These are phyloP conservation scores for Trissolcus japonicus DNA, from an alignment of 2,888 invertebrate genomes.

Conservation along the genomic window DNA sequence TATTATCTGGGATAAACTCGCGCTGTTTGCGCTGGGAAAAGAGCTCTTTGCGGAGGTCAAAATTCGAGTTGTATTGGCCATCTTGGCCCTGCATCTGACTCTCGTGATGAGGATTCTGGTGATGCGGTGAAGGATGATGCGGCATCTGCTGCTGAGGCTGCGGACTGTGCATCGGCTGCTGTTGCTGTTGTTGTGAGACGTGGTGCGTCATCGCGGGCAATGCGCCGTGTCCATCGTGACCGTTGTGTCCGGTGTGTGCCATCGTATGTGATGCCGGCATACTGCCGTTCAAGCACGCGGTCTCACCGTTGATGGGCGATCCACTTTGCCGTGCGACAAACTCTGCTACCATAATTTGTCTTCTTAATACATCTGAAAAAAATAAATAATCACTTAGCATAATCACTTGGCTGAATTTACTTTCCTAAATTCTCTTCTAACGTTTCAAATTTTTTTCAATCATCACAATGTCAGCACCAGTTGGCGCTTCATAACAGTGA, in stretches of 20 bases:
- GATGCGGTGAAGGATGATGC: conserved; percentile 63
- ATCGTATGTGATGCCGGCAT: conserved; percentile 74
- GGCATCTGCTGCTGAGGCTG: conserved; percentile 58
- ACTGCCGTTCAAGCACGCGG: conserved; percentile 79
- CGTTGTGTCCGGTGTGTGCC: conserved; percentile 71
- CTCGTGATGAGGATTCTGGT: conserved; percentile 67
- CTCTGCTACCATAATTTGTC: conserved; percentile 89
- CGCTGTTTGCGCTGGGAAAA: conserved; percentile 95
- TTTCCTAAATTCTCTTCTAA: background rate
- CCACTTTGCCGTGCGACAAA: conserved; percentile 86
- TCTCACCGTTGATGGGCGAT: conserved; percentile 83
- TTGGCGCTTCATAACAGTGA: background rate
- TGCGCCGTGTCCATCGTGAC: conserved; percentile 70
- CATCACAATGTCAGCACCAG: too few species aligned
- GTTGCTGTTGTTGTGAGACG: conserved; percentile 64
- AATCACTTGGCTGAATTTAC: background rate
- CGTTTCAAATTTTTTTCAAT: too few species aligned
- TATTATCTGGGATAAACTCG: conserved; percentile 97
- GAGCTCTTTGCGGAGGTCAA: conserved; percentile 84
- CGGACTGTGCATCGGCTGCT: conserved; percentile 63
- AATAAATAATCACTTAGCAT: conserved; percentile 4
- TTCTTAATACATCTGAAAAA: conserved; percentile 75
- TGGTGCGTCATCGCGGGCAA: conserved; percentile 71
- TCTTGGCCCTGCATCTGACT: conserved; percentile 71
- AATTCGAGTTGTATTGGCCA: conserved; percentile 69